Base-by-base conservation (phyloP, 2,113 vertebrate genomes). In the Rhineura floridana region DNA sequence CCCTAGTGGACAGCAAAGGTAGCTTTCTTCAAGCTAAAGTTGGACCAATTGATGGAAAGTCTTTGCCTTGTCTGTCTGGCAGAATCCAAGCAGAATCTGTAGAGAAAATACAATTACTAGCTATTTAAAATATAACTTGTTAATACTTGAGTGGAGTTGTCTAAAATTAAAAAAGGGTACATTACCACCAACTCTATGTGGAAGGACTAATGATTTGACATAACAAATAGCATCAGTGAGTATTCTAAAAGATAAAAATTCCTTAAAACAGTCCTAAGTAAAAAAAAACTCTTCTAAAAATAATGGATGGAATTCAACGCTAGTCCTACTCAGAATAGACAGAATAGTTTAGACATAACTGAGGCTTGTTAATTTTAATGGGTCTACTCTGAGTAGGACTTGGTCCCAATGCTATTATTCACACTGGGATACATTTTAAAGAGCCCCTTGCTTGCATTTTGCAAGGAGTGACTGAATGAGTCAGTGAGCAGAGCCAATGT, bases 21-120 rank as follows among this genome's bases (percentile, higher is more conserved):
- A 85, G 98, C 98, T 95, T 99, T 99, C 97, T 99, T 99, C 97
- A 99, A 97, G 95, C 98, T 99, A 95, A 99, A 99, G 95, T 99
- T 99, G 94, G 99, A 98, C 99, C 99, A 99, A 97, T 99, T 99
- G 98, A 99, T 98, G 91, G 99, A 99, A 88, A 99, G 97, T 92
- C 98, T 98, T 87, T 99, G 99, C 85, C 98, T 98, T 19, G 98
- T 99, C 96, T 99, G 99, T 90, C 98, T 97, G 42, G 99, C 98
- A 65, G 99, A 99, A 95, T 99, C 99, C 96, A 99, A 96, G 95
- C 99, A 99, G 95, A 99, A 99, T 90, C 99, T 99, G 95, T 13
- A 86, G 82, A 92, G 69, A 94, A 73, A 91, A 90, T 21, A 36
- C 2, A 76, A 19, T 23, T n/a, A 76, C 10, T 12, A 63, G 17